Conservation (phyloP, 2,888 invertebrate species). For the Dorcus hopei region DNA sequence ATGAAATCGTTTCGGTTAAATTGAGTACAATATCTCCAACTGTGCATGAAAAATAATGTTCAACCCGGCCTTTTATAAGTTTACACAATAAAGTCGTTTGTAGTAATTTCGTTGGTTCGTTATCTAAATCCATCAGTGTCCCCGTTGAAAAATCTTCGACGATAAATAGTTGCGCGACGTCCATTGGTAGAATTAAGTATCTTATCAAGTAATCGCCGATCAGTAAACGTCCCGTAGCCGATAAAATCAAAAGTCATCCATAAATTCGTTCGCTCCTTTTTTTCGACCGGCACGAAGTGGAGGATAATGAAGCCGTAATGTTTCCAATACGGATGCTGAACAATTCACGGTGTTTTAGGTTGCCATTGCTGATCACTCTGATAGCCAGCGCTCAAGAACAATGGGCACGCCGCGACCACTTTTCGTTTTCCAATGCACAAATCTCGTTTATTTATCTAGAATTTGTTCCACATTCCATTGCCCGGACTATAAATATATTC, state of each 20-base stretch:
- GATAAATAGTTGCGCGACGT: background rate
- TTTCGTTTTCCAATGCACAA: background rate
- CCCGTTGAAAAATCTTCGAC: background rate
- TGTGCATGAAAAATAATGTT: too few relatives aligned
- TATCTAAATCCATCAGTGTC: slow-evolving; percentile 2
- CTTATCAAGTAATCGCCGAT: slow-evolving; percentile 2
- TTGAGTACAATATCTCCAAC: too few relatives aligned
- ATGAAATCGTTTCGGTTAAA: too few relatives aligned
- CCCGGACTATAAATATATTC: background rate
- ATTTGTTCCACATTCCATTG: background rate
- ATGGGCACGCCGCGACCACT: slow-evolving; percentile 2
- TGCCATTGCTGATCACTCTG: background rate
- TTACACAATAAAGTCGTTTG: too few relatives aligned
- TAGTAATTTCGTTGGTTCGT: background rate
- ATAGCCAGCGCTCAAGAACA: background rate
- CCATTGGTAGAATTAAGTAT: background rate
- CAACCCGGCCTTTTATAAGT: too few relatives aligned
- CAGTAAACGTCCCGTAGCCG: background rate
- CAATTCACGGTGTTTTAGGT: slow-evolving; percentile 1
- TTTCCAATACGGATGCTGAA: slow-evolving; percentile 2
- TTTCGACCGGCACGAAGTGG: background rate
- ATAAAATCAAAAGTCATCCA: slow-evolving; percentile 1
- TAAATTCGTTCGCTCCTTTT: background rate
- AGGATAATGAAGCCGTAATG: slow-evolving; percentile 3
- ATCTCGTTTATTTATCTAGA: slow-evolving; percentile 1